Base-by-base conservation (phyloP, 1,140 invertebrate genomes). In the Alviniconcha marisindica region DNA sequence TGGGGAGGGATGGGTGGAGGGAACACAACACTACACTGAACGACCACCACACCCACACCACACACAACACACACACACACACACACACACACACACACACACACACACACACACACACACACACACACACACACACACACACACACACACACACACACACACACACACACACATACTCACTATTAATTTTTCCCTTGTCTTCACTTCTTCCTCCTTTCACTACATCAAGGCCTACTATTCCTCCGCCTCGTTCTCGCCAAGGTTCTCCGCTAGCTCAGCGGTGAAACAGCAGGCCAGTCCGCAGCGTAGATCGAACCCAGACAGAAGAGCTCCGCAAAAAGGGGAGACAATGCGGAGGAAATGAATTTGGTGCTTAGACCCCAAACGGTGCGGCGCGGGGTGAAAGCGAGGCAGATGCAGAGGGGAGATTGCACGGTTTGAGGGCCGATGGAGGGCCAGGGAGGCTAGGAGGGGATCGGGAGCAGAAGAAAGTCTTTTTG, bases 301-400 rank as follows among this genome's bases (percentile, higher is more conserved):
- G 31, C 31, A 7, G 69, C 28, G 33, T 18, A 71, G 69, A 71
- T 71, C 69, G 69, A 71, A 71, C 7, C 69, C 38, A 71, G 69
- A 71, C 69, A 71, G 31, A 71, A 71, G 69, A 71, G 69, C 69
- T 71, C 38, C 31, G 69, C 69, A 28, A 71, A 48, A 48, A 48
- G 44, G 69, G 69, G 31, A 71, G 69, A 71, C 69, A 71, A 71
- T 33, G 69, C 69, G 36, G 69, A 71, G 69, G 69, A 71, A 71
- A 71, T 71, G 69, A 71, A 71, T 31, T 71, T 71, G 69, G 69
- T 71, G 69, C 69, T 71, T 71, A 71, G 31, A 71, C 69, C 69
- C 69, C 69, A 71, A 71, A 71, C 31, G 69, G 69, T 71, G 69
- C 31, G 31, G 69, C 31, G n/a, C 33, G 38, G n/a, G 38, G 36